phyloP scores from a whole-genome alignment of 2,113 vertebrate species.

The Balaenoptera acutorostrata region DNA sequence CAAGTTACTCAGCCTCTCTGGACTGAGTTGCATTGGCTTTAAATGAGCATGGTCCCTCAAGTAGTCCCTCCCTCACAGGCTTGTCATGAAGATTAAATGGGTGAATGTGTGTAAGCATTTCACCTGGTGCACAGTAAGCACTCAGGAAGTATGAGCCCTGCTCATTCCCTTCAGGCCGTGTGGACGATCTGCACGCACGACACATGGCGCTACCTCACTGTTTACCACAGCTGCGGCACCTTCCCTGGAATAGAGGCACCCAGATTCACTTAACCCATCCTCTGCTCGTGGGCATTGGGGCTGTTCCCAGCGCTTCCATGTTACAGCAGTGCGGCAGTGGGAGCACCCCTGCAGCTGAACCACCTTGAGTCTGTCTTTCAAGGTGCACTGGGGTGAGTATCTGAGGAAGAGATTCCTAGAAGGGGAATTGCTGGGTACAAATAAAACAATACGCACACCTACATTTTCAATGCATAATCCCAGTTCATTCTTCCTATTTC shows the following conservation, averaged over 20 bases:
- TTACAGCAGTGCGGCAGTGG: neutral
- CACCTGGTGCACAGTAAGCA: neutral
- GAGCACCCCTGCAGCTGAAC: neutral
- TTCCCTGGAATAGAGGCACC: neutral
- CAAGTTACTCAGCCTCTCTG: neutral
- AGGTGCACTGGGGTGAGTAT: neutral
- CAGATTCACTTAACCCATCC: too few species aligned
- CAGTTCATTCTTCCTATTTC: neutral
- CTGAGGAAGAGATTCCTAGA: neutral
- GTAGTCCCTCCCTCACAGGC: neutral
- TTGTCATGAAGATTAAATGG: neutral
- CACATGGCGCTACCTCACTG: neutral
- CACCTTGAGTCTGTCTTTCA: neutral
- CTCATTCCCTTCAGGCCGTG: accelerated
- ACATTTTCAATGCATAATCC: neutral
- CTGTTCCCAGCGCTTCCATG: neutral
- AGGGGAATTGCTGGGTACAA: neutral
- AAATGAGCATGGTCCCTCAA: neutral
- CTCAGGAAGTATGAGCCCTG: accelerated
- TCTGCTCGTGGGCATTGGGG: neutral
- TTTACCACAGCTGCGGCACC: neutral
- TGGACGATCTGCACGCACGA: accelerated
- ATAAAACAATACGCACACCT: neutral
- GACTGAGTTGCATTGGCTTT: neutral
- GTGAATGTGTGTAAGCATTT: neutral